Evolutionary conservation across 1,140 invertebrate species (phyloP), one percentile per base, ranked within the genome.

Genomic region (Tetranychus urticae): DNA sequence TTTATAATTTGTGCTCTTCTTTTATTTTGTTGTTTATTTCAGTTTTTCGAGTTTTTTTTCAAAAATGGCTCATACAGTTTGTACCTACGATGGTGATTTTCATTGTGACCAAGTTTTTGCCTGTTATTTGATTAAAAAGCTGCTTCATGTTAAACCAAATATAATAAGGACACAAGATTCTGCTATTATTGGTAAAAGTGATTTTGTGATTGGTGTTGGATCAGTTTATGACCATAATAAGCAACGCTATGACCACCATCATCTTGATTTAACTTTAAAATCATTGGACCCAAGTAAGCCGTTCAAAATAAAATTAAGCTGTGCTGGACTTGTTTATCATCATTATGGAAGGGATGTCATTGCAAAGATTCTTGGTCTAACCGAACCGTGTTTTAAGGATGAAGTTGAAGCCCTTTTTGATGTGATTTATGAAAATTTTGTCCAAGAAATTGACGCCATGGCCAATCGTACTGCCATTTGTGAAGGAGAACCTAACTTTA

Each of bases 31-130:
- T 42, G 5, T 0, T 6, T 42, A 0, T 42, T 42, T 42, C 39
- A 6, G 5, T 42, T 42, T 42, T 42, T 42, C 39, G 5, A 6
- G 39, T 42, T 42, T 42, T 42, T 42, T 42, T 10, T 1, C 39
- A 42, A 42, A 42, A 42, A 42, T 42, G 39, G 5, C 39, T 42
- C 39, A 6, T 5, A 42, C 39, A 42, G 80, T 80, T 65, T 79
- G 76, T 12, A 80, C 79, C 47, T 79, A 80, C 65, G 74, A 77
- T 70, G 80, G 80, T 13, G 72, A 69, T 33, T 98, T 98, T 70
- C 93, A 98, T 73, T 96, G 89, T 70, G 93, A 98, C 73, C 93
- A 98, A 75, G 86, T 83, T 0, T 73, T 97, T 13, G 93, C 89
- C 3, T 93, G 88, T 72, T 89, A 79, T 67, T 81, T 98, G 81